Base-by-base conservation (phyloP, 2,888 invertebrate species). In the Drosophila pseudotalamancana region DNA sequence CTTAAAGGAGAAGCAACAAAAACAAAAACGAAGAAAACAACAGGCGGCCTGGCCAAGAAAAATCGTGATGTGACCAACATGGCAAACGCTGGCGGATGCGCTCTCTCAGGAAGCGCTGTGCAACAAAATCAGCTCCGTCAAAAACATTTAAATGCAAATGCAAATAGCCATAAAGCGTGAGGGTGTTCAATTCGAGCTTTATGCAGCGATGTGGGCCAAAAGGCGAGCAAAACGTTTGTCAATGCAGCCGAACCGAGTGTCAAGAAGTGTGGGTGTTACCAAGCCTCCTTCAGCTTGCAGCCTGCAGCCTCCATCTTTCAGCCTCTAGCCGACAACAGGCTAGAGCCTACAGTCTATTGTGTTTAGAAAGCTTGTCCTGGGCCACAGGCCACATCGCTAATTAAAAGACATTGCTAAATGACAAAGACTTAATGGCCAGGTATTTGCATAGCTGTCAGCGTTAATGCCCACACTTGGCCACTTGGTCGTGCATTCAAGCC, bases 351-450 rank as follows among this genome's bases (percentile, higher is more conserved):
- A 1, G 21, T 11, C 48, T 48, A 75, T 79, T 75, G 76, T 66
- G 11, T 82, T 64, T 64, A 56, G 76, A 75, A 86, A 86, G 68
- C 68, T 42, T 32, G 45, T 35, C 55, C 34, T 61, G 25, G 43
- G 72, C 46, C 62, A 62, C 59, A 49, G 75, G 67, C 61, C 75
- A 62, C 35, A 60, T 46, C 66, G 78, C 73, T 81, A 81, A 81
- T 81, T 81, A 81, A 84, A 87, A 84, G 87, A 84, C 81, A 80
- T 80, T 77, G 81, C 87, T 80, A 87, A 81, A 73, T 87, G 80
- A 70, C 87, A 81, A 87, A 85, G 85, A 80, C 81, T 80, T 81
- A 81, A 81, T 81, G 87, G 87, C 70, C 70, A 77, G 57, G 61
- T 85, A 81, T 81, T 81, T 87, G 80, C 80, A 81, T 81, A 84